Evolutionary conservation across 1,140 invertebrate genomes (phyloP), one percentile per base, ranked within the genome.

Genomic region (Orchesella cincta): DNA sequence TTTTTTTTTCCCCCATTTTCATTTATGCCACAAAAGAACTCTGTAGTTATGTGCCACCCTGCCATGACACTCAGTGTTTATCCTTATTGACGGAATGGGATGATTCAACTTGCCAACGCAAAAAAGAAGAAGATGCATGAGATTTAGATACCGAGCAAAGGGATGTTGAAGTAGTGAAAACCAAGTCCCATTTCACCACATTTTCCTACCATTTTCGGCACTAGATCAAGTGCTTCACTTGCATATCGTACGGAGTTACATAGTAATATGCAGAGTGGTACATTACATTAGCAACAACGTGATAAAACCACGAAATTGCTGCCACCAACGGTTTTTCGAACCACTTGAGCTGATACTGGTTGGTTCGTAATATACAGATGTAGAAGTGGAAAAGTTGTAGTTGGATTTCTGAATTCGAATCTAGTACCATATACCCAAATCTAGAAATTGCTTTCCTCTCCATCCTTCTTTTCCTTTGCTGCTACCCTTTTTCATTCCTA

Each of bases 71-170:
- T n/a, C n/a, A n/a, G n/a, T n/a, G 8, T 46, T 46, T 20, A 46
- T 20, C 39, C 39, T 46, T 46, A 8, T 46, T 46, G 39, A 46
- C 8, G 8, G 39, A 46, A 46, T 46, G 39, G 39, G 52, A 57
- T 26, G 23, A 57, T 57, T 57, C 12, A 57, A 57, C 52, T 57
- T 57, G 52, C 52, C 52, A 57, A 18, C 52, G 23, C 23, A n/a
- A n/a, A 3, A 57, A 57, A 57, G 52, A 57, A 14, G 52, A 57
- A 57, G 52, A 57, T 57, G 52, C 52, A 57, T 57, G 5, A n/a
- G 52, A 57, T 57, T 57, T 57, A 57, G 52, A 57, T 57, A 57
- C 23, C 52, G 23, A n/a, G 5, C 5, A 46, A 46, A 5, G 39
- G 18, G 39, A 5, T 46, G 23, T 14, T n/a, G 52, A 3, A 23